Base-by-base conservation (phyloP, 1,140 invertebrate genomes). In the Caenorhabditis inopinata region DNA sequence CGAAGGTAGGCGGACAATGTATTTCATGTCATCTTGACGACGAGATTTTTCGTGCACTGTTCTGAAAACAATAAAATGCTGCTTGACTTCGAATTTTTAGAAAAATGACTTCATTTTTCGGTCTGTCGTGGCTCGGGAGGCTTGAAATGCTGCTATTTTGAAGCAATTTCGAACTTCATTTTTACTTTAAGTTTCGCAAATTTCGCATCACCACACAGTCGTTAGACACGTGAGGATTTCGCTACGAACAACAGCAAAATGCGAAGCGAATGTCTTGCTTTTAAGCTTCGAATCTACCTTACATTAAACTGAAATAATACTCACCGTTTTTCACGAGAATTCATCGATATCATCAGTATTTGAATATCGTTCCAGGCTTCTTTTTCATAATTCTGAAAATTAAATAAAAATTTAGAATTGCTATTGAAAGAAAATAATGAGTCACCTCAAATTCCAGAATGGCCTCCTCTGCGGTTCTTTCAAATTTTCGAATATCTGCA, bases 391-490 rank as follows among this genome's bases (percentile, higher is more conserved):
- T 38, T 18, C 58, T 68, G 58, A 23, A 68, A 11, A n/a, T 16
- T 7, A 58, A 32, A 58, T 1, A 32, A 9, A 16, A 5, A 32
- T 32, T 25, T 23, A 6, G 5, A 29, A 16, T 9, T 3, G 4
- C n/a, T 53, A 9, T 7, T 23, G 7, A 32, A 16, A 58, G 2
- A 16, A 14, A n/a, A 2, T 16, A 29, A 32, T 23, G n/a, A n/a
- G n/a, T n/a, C 38, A 68, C 58, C 58, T 68, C 58, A 68, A 68
- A 68, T 18, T 68, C 58, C 23, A 6, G 29, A 68, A 68, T 68
- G 16, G 58, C 58, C 23, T 68, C 58, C 12, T 68, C 58, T 9
- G 58, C 27, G 23, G 23, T 38, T 11, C 11, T 38, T 21, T 38
- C 32, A 42, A 38, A 38, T 11, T 38, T 18, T 9, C 25, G 58